These are phyloP conservation scores for Nestor notabilis DNA, from an alignment of 2,113 vertebrate species.

Conservation along the genomic window DNA sequence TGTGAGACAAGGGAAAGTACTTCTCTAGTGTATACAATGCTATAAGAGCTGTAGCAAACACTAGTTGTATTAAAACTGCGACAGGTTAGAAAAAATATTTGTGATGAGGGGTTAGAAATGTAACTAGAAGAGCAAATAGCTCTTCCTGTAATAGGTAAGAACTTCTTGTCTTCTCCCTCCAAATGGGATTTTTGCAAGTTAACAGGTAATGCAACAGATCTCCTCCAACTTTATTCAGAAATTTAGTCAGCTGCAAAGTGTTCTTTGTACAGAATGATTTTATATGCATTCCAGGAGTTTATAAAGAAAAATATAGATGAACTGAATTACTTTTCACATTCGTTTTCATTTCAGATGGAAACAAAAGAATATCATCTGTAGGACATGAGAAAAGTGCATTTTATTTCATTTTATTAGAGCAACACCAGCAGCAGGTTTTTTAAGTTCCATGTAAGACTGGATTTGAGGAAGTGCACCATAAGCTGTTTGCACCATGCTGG, in stretches of 20 bases:
- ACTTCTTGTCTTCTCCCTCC: not conserved
- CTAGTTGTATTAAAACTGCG: not conserved
- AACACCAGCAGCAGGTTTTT: not conserved
- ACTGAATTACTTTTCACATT: not conserved
- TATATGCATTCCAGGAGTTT: not conserved
- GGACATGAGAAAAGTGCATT: not conserved
- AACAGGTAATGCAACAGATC: not conserved
- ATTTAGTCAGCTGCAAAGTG: not conserved
- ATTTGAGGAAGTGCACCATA: not conserved
- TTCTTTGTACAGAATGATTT: not conserved
- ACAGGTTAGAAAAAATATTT: not conserved
- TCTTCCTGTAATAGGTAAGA: not conserved
- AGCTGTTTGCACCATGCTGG: not conserved
- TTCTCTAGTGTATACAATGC: not conserved
- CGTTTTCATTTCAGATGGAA: not conserved
- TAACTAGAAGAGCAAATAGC: not conserved
- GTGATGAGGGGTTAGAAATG: not conserved
- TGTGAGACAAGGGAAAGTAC: not conserved
- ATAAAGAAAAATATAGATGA: not conserved
- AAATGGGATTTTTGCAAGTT: not conserved
- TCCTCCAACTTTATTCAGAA: not conserved
- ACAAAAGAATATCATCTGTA: not conserved
- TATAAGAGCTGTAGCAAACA: not conserved
- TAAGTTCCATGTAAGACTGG: not conserved
- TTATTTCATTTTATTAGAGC: not conserved